phyloP scores from a whole-genome alignment of 2,113 vertebrate genomes.

The Sinocyclocheilus rhinocerous region DNA sequence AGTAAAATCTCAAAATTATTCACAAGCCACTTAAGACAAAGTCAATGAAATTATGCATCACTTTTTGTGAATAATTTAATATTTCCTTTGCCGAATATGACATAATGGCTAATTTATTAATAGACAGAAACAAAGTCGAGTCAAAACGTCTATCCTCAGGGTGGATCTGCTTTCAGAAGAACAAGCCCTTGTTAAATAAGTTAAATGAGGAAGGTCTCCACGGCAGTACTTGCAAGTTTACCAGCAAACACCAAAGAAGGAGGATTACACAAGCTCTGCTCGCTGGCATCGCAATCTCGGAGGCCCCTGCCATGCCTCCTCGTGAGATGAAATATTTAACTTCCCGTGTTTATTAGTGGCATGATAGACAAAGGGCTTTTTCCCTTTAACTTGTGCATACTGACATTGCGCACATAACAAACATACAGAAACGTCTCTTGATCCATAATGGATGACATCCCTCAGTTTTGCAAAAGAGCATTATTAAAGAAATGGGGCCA shows the following conservation, averaged over 20 bases:
- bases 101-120: constrained; percentile 82
- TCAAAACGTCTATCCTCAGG: constrained; percentile 76
- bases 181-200: constrained; percentile 78
- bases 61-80: constrained; percentile 81
- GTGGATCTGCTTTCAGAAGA: constrained; percentile 77
- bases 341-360: constrained; percentile 80
- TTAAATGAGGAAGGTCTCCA: constrained; percentile 69
- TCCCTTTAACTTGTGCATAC: constrained; percentile 80
- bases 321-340: constrained; percentile 78
- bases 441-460: constrained; percentile 80
- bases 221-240: constrained; percentile 64
- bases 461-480: constrained; percentile 70
- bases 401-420: constrained; percentile 80
- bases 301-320: constrained; percentile 62
- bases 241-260: constrained; percentile 74
- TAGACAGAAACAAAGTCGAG: constrained; percentile 77
- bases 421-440: constrained; percentile 77
- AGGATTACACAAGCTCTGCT: constrained; percentile 23
- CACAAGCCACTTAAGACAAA: constrained; percentile 75
- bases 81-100: constrained; percentile 77
- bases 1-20: constrained; percentile 78
- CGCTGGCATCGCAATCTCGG: constrained; percentile 65
- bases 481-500: constrained; percentile 76
- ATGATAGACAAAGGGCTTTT: constrained; percentile 79
- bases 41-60: constrained; percentile 78